These are phyloP conservation scores for Drosophila guanche DNA, from an alignment of 1,140 invertebrate genomes.

Conservation along the genomic window DNA sequence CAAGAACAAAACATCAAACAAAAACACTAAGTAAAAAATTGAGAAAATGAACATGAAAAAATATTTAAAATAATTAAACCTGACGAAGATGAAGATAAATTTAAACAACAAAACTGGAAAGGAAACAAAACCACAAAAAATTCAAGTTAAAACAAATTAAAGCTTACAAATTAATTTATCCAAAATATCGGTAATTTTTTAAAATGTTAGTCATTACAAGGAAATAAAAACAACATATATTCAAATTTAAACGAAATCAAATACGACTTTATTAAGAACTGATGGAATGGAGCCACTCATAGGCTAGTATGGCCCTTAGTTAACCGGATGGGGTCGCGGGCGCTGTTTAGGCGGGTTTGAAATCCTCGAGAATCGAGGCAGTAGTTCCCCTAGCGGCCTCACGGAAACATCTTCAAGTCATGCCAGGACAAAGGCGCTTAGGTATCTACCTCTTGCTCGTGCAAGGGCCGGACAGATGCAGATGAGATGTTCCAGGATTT, in stretches of 20 bases:
- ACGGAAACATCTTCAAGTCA: no score
- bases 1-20: conserved; percentile 1
- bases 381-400: no score
- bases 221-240: conserved; percentile 78
- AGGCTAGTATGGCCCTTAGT: no score
- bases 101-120: conserved; percentile 42
- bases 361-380: no score
- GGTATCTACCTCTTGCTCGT: no score
- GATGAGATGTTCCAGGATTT: no score
- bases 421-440: no score
- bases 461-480: no score
- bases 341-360: no score
- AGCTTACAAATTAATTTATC: conserved; percentile 80
- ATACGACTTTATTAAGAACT: no score
- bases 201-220: conserved; percentile 82
- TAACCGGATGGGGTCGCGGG: no score
- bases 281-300: no score
- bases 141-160: conserved; percentile 64
- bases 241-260: conserved; percentile 39
- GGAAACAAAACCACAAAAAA: conserved; percentile 47
- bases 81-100: conserved; percentile 45
- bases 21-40: conserved; percentile 54
- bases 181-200: conserved; percentile 81
- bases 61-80: conserved; percentile 74
- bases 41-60: conserved; percentile 81